Evolutionary conservation across 2,888 invertebrate species (phyloP).

Genomic region (Frankliniella fusca): DNA sequence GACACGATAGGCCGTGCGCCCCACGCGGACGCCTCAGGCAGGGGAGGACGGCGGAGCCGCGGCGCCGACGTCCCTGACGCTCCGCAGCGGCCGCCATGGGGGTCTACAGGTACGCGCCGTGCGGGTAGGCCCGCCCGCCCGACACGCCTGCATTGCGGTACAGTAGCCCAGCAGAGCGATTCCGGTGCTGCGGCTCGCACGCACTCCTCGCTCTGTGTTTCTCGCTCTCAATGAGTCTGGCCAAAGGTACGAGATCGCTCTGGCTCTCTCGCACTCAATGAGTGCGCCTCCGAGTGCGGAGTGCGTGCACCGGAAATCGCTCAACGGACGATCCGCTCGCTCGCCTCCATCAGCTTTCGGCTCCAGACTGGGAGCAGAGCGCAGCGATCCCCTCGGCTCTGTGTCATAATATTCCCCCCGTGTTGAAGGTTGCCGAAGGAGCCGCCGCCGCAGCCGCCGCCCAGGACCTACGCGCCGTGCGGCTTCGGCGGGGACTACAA

Average conservation of each 20-base stretch:
- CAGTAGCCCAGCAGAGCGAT: background rate
- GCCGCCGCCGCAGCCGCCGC: background rate
- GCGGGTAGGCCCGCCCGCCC: background rate
- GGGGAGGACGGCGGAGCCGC: background rate
- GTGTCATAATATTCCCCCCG: no score
- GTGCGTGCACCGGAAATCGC: no score
- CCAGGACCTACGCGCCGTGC: background rate
- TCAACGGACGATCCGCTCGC: no score
- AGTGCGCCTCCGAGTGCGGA: no score
- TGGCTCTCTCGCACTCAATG: no score
- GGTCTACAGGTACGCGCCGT: background rate
- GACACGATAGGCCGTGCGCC: background rate
- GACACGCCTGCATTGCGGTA: background rate
- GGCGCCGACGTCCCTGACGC: background rate
- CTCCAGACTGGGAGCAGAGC: no score
- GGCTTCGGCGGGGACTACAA: background rate
- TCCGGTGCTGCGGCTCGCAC: background rate
- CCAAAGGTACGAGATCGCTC: no score
- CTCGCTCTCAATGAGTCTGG: no score
- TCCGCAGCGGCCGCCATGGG: background rate
- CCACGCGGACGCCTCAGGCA: background rate
- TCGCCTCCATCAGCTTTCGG: no score
- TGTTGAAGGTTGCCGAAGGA: background rate
- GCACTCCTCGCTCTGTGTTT: background rate
- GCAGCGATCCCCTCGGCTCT: no score